phyloP scores from a whole-genome alignment of 2,797 vertebrate species.

The Sylvilagus floridanus region DNA sequence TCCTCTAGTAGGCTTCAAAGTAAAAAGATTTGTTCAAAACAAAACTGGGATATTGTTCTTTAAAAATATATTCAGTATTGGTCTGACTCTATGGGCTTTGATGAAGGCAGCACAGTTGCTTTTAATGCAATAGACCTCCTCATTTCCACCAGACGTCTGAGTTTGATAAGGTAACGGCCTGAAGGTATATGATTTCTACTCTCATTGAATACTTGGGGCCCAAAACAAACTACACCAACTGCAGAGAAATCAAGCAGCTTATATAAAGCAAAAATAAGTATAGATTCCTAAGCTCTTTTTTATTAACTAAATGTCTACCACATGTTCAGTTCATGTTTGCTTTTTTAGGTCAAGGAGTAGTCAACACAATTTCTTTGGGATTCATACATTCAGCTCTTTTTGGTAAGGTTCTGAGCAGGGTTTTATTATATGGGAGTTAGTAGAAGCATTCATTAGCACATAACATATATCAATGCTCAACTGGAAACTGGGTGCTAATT shows the following conservation, averaged over 20 bases:
- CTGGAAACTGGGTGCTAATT: not conserved
- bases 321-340: not conserved
- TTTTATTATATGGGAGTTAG: not conserved
- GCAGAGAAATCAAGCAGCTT: not conserved
- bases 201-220: not conserved
- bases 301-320: constrained; percentile 15
- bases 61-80: constrained; percentile 67
- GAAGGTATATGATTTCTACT: constrained; percentile 18
- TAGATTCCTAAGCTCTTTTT: constrained; percentile 27
- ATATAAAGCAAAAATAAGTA: constrained; percentile 25
- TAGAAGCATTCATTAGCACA: not conserved
- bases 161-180: constrained; percentile 67
- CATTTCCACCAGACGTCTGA: constrained; percentile 45
- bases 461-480: not conserved
- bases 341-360: constrained; percentile 15
- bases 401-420: not conserved
- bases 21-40: constrained; percentile 56
- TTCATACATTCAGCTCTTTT: constrained; percentile 37
- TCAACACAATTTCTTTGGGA: not conserved
- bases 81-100: not conserved
- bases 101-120: constrained; percentile 59
- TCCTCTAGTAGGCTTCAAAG: constrained; percentile 76
- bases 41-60: constrained; percentile 66
- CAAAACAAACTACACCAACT: constrained; percentile 19
- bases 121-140: not conserved